These are phyloP conservation scores for Sminthurides aquaticus DNA, from an alignment of 2,888 invertebrate genomes.

Conservation along the genomic window DNA sequence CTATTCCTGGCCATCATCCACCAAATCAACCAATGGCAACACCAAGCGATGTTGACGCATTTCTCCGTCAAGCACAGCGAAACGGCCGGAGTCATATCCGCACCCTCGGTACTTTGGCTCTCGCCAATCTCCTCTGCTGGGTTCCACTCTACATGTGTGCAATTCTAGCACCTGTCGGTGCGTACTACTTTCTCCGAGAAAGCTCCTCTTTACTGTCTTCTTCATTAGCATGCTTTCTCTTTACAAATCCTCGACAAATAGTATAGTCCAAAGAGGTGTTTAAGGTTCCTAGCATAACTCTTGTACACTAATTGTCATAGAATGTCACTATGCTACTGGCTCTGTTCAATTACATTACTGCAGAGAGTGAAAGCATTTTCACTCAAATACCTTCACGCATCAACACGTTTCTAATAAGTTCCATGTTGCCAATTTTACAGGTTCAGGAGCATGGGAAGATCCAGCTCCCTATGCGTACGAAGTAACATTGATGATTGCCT, in stretches of 20 bases:
- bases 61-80: conserved; percentile 41
- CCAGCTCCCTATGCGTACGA: conserved; percentile 46
- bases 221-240: not conserved
- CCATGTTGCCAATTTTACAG: conserved; percentile 14
- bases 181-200: conserved; percentile 14
- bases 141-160: conserved; percentile 82
- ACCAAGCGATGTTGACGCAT: conserved; percentile 39
- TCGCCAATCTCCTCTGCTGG: conserved; percentile 81
- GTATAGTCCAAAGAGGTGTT: no score
- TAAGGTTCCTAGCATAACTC: no score
- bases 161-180: conserved; percentile 60
- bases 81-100: conserved; percentile 53
- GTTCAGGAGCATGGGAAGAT: conserved; percentile 41
- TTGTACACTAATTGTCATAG: no score
- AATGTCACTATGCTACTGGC: not conserved
- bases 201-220: not conserved
- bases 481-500: conserved; percentile 79
- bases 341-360: no score
- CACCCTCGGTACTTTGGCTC: conserved; percentile 77
- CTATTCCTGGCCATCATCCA: not conserved
- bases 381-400: no score
- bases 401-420: no score
- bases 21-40: conserved; percentile 16
- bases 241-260: no score
- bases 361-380: no score